These are phyloP conservation scores for Oryctes rhinoceros DNA, from an alignment of 1,140 invertebrate species.

Conservation along the genomic window DNA sequence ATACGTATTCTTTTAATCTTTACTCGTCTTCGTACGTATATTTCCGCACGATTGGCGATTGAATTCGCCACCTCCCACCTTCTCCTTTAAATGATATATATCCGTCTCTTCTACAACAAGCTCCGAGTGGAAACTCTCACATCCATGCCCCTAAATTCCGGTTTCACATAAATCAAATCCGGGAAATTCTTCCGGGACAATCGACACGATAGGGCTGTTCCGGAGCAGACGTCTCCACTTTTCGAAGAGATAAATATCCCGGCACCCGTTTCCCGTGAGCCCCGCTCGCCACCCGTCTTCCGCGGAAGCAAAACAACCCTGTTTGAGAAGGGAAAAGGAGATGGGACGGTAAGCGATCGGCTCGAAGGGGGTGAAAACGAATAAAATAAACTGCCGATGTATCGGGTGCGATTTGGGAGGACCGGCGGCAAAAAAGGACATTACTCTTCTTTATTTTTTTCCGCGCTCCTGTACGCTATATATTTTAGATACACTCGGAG, in stretches of 20 bases:
- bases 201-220: constrained; percentile 35
- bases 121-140: constrained; percentile 22
- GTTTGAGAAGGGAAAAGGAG: background rate
- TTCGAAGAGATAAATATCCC: constrained; percentile 32
- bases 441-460: background rate
- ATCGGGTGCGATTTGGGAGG: constrained; percentile 7
- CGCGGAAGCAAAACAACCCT: constrained; percentile 14
- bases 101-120: background rate
- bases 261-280: background rate
- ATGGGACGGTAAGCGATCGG: background rate
- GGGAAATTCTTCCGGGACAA: constrained; percentile 21
- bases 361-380: constrained; percentile 20
- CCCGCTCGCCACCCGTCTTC: background rate
- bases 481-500: background rate
- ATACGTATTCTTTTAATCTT: too few relatives aligned
- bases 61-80: background rate
- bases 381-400: constrained; percentile 37
- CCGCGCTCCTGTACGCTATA: background rate
- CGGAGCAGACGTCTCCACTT: constrained; percentile 34
- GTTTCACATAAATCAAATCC: constrained; percentile 36
- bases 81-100: constrained; percentile 7
- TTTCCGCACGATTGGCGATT: too few relatives aligned
- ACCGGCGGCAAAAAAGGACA: constrained; percentile 2
- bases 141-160: constrained; percentile 19
- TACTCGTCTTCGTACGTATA: too few relatives aligned